Percentiles rank a stretch among this genome's conserved stretches.
Evolutionary conservation across 2,113 vertebrate species (phyloP).

Genomic region (Phaethon lepturus): DNA sequence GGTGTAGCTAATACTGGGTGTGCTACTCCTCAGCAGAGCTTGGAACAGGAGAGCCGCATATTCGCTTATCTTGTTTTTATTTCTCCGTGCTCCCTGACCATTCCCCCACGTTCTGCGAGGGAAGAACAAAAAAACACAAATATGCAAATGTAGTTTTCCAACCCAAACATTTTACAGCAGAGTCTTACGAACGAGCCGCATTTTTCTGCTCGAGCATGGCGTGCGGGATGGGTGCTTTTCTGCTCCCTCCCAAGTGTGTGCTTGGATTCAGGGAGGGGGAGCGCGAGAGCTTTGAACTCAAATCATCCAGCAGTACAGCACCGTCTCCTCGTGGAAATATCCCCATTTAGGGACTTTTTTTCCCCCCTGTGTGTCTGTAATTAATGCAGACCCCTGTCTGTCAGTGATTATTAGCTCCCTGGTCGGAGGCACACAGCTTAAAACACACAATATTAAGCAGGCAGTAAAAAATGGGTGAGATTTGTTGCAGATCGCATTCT

Average conservation of each 20-base stretch:
- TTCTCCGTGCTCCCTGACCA: not conserved
- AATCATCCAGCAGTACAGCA: fast-evolving
- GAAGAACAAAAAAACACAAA: not conserved
- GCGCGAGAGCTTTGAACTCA: not conserved
- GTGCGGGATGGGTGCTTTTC: not conserved
- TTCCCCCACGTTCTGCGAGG: fast-evolving
- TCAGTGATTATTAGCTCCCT: not conserved
- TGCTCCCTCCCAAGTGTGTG: fast-evolving
- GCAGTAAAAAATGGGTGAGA: not conserved
- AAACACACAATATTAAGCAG: not conserved
- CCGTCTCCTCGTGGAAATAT: not conserved
- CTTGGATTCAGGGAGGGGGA: not conserved
- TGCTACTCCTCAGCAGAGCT: not conserved
- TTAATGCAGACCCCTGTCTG: not conserved
- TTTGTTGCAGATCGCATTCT: not conserved
- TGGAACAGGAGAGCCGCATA: not conserved
- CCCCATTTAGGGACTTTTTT: not conserved
- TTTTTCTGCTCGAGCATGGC: fast-evolving
- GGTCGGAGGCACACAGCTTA: not conserved
- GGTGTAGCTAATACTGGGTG: not conserved
- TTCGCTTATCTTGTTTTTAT: not conserved
- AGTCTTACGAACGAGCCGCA: not conserved
- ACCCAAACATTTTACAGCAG: not conserved
- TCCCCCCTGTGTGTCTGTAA: not conserved
- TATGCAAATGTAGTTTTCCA: not conserved